Evolutionary conservation across 1,140 invertebrate species (phyloP).

Genomic region (Apis dorsata): DNA sequence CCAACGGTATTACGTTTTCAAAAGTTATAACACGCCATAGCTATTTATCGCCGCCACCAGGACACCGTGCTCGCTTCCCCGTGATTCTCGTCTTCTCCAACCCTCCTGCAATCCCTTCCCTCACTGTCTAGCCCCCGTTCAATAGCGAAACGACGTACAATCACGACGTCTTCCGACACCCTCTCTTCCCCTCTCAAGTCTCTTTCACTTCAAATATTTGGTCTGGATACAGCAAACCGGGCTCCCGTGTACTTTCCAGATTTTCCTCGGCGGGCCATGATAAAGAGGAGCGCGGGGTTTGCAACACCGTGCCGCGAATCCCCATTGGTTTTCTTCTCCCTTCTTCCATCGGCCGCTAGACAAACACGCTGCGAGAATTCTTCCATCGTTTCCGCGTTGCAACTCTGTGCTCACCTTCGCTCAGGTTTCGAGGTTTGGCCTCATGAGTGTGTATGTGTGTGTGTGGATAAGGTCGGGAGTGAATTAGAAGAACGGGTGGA

Average conservation of each 20-base stretch:
- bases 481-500: not conserved
- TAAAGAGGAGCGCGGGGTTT: slow-evolving; percentile 12
- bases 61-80: not conserved
- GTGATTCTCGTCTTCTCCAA: not conserved
- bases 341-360: not conserved
- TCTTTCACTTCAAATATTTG: slow-evolving; percentile 23
- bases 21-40: slow-evolving; percentile 37
- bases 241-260: slow-evolving; percentile 11
- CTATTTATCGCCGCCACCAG: slow-evolving; percentile 22
- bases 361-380: slow-evolving; percentile 9
- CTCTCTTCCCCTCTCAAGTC: not conserved
- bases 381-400: too few species aligned
- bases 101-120: not conserved
- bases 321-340: not conserved
- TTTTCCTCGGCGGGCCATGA: slow-evolving; percentile 11
- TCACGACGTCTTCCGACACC: not conserved
- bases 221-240: not conserved
- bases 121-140: not conserved
- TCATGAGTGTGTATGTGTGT: too few species aligned
- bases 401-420: not conserved
- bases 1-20: slow-evolving; percentile 29
- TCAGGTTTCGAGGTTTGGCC: not conserved
- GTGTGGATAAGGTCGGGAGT: not conserved
- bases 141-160: not conserved
- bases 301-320: not conserved